Evolutionary conservation across 35 echinoderm and acorn worm genomes (phyloP).

Genomic region (Amphiura filiformis): DNA sequence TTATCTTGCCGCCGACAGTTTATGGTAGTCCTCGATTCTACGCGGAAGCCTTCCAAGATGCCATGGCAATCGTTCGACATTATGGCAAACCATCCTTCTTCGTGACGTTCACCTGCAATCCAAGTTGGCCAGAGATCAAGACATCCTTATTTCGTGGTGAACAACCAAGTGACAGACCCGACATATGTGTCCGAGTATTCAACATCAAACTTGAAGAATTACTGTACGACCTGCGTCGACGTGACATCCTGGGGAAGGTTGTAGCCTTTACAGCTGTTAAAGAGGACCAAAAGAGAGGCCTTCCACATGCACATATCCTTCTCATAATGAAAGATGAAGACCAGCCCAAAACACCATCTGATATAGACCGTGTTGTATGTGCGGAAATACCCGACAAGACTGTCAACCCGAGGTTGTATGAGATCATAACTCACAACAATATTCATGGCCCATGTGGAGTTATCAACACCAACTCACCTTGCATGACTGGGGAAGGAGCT

Average conservation of each 20-base stretch:
- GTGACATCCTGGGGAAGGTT: no score
- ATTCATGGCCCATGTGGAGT: slow-evolving; percentile 26
- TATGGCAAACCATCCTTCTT: neutral
- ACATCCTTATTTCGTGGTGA: slow-evolving; percentile 14
- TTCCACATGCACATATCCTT: neutral
- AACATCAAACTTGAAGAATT: neutral
- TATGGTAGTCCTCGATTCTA: no score
- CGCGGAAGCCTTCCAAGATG: no score
- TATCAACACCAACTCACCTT: neutral
- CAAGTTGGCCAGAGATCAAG: slow-evolving; percentile 27
- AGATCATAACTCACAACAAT: slow-evolving; percentile 12
- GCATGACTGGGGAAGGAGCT: neutral
- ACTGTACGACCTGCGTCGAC: neutral
- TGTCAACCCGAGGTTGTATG: neutral
- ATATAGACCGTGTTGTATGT: slow-evolving; percentile 10
- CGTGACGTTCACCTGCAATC: neutral
- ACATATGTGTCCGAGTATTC: neutral
- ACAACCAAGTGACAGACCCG: neutral
- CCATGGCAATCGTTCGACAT: neutral
- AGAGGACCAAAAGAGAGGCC: slow-evolving; percentile 30
- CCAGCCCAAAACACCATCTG: neutral
- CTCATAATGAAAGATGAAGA: neutral
- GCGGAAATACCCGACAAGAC: slow-evolving; percentile 13
- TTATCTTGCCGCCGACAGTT: no score
- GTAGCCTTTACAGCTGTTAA: neutral